Conservation (phyloP, 2,113 vertebrate genomes). For the Paramisgurnus dabryanus region DNA sequence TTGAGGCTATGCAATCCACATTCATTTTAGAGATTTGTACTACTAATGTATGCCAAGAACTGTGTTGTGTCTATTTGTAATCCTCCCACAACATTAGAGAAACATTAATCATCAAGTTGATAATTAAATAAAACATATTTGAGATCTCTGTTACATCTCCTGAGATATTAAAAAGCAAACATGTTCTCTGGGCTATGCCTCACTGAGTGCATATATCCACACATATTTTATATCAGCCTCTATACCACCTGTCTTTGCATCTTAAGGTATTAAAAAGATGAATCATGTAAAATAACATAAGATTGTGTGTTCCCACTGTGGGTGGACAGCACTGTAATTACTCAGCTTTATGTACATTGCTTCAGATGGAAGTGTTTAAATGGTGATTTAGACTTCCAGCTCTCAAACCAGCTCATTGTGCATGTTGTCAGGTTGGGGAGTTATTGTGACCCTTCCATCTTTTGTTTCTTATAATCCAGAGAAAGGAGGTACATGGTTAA, state of each 20-base stretch:
- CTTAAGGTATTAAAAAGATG: not conserved
- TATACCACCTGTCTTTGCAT: not conserved
- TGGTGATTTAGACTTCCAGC: not conserved
- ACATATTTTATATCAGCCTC: not conserved
- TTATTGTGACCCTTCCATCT: not conserved
- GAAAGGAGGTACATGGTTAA: not conserved
- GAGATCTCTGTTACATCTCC: not conserved
- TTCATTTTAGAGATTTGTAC: not conserved
- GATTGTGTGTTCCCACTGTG: not conserved
- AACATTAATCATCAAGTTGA: not conserved
- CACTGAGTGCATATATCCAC: too few relatives aligned
- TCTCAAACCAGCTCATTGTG: constrained; percentile 23
- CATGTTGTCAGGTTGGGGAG: not conserved
- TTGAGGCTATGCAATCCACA: not conserved
- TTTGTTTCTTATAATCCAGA: constrained; percentile 23
- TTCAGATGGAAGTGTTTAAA: constrained; percentile 11
- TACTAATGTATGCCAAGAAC: too few relatives aligned
- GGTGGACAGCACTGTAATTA: constrained; percentile 27
- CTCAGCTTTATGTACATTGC: not conserved
- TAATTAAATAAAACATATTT: not conserved
- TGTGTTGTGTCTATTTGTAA: too few relatives aligned
- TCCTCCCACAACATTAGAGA: too few relatives aligned
- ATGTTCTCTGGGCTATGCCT: too few relatives aligned
- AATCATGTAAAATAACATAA: constrained; percentile 1
- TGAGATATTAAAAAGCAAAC: not conserved